Percentiles rank a stretch among this genome's conserved stretches.
Conservation (phyloP, 92 coral and sea anemone genomes). For the Pocillopora meandrina region DNA sequence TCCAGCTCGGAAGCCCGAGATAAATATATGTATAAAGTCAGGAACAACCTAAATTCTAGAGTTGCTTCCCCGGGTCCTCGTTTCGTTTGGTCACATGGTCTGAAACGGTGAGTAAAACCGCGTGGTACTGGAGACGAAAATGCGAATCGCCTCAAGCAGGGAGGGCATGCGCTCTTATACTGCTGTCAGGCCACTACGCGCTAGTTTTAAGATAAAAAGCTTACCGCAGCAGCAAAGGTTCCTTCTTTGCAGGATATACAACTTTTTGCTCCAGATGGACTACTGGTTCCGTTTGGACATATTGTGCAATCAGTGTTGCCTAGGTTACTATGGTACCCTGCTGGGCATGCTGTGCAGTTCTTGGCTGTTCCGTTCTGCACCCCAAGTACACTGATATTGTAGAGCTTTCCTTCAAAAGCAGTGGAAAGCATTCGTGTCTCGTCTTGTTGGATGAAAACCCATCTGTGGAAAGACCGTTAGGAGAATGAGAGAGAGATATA, state of each 20-base stretch:
- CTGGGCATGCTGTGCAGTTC: conserved; percentile 72
- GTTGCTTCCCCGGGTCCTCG: no score
- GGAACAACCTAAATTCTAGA: no score
- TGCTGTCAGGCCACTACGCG: no score
- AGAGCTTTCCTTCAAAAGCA: conserved; percentile 76
- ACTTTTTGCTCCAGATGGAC: conserved; percentile 48
- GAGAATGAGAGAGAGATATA: no score
- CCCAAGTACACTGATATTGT: conserved; percentile 72
- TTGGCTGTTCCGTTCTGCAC: conserved; percentile 64
- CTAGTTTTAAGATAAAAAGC: neutral
- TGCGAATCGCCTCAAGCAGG: no score
- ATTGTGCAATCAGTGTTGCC: conserved; percentile 74
- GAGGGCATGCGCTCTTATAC: no score
- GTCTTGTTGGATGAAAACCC: conserved; percentile 79
- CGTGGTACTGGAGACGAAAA: no score
- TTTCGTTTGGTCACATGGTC: no score
- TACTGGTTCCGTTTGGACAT: conserved; percentile 65
- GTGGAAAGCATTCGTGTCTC: conserved; percentile 68
- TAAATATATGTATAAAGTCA: no score
- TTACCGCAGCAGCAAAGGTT: conserved; percentile 70
- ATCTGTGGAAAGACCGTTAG: conserved; percentile 31
- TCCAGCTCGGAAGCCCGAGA: no score
- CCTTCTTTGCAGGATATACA: conserved; percentile 57
- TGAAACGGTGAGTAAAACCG: no score
- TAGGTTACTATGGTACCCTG: conserved; percentile 51